phyloP scores from a whole-genome alignment of 2,797 vertebrate genomes.

The Dryobates pubescens region DNA sequence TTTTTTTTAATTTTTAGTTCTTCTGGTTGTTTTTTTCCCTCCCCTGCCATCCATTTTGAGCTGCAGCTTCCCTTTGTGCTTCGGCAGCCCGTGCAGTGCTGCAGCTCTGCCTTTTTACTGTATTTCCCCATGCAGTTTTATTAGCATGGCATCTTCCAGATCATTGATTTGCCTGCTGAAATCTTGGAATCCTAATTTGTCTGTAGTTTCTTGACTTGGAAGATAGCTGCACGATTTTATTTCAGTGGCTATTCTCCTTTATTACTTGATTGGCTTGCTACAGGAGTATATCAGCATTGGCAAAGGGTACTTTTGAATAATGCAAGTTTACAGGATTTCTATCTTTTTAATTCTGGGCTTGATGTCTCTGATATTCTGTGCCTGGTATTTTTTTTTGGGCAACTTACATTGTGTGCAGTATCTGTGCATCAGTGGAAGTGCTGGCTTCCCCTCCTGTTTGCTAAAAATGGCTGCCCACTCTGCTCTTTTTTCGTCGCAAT shows the following conservation, averaged over 20 bases:
- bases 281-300: background rate
- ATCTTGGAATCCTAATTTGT: background rate
- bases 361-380: background rate
- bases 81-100: constrained; percentile 23
- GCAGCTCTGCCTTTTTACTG: constrained; percentile 28
- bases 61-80: constrained; percentile 55
- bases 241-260: background rate
- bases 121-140: constrained; percentile 12
- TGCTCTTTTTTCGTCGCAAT: background rate
- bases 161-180: background rate
- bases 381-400: background rate
- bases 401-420: background rate
- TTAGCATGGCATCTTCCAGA: background rate
- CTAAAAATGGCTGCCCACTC: background rate
- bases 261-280: background rate
- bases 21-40: background rate
- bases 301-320: background rate
- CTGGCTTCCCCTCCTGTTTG: background rate
- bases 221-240: background rate
- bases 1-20: background rate
- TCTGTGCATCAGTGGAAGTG: background rate
- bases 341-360: background rate
- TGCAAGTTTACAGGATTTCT: background rate
- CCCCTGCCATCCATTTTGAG: constrained; percentile 58
- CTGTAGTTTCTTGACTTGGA: background rate